These are phyloP conservation scores for Drosophila willistoni DNA, from an alignment of 1,140 invertebrate species.

Conservation along the genomic window DNA sequence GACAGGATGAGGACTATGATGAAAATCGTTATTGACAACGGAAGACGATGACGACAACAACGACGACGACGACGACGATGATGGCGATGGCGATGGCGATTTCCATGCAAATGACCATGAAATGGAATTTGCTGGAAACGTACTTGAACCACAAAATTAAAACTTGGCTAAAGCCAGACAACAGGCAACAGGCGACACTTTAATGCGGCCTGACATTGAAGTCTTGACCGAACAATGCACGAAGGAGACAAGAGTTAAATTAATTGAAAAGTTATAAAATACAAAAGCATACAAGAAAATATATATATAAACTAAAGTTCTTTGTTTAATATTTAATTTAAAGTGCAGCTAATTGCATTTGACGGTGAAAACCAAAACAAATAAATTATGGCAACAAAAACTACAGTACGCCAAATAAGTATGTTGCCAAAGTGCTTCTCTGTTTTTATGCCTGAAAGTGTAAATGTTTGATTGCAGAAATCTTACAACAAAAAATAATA, in stretches of 20 bases:
- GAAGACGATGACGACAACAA: constrained; percentile 56
- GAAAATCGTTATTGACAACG: constrained; percentile 81
- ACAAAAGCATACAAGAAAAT: constrained; percentile 33
- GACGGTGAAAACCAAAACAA: constrained; percentile 63
- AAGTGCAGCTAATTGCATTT: constrained; percentile 73
- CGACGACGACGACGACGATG: constrained; percentile 21
- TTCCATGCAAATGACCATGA: constrained; percentile 81
- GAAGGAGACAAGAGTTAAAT: constrained; percentile 60
- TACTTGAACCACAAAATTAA: constrained; percentile 72
- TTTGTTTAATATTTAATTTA: constrained; percentile 67
- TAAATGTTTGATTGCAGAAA: constrained; percentile 58
- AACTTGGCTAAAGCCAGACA: not conserved
- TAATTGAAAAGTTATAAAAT: constrained; percentile 65
- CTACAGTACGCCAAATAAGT: constrained; percentile 38
- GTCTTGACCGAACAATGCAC: constrained; percentile 64
- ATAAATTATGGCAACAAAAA: constrained; percentile 55
- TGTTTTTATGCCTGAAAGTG: constrained; percentile 34
- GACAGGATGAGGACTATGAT: constrained; percentile 59
- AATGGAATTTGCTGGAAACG: constrained; percentile 76
- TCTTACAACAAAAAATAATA: constrained; percentile 57
- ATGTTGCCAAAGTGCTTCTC: constrained; percentile 70
- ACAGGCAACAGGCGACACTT: constrained; percentile 67
- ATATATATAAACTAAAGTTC: constrained; percentile 21
- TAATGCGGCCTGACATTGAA: constrained; percentile 78
- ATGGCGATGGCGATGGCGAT: constrained; percentile 40